Evolutionary conservation across 1,140 invertebrate genomes (phyloP), one percentile per base, ranked within the genome.

Genomic region (Pseudoatta argentina): DNA sequence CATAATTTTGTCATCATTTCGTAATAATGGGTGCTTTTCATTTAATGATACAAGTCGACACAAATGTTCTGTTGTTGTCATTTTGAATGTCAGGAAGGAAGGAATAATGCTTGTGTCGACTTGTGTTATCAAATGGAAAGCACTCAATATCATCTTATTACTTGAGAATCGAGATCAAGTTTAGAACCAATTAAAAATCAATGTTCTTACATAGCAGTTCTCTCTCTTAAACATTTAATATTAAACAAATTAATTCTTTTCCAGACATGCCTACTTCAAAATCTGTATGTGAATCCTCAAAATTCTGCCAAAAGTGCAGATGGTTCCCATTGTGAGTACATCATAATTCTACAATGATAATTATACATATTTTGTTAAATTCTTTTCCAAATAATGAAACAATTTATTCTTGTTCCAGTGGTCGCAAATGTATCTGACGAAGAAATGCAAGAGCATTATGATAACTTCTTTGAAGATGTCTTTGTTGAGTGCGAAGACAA

Each of bases 401-500:
- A 1, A 59, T 39, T 24, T 77, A 48, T 18, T 61, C 39, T 73
- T 71, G 57, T 94, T 96, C 91, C 69, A 97, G 97, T 98, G 95
- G 97, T 98, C 63, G 97, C 97, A 24, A 98, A 98, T 95, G 98
- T 99, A 14, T 98, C 97, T 34, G 99, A 99, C 94, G 98, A 99
- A 94, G 98, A 99, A 95, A 98, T 99, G 97, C 99, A 99, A 94
- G 98, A 99, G 95, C 98, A 99, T 96, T 99, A 99, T 95, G 99
- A 99, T 94, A 99, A 99, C 92, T 99, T 99, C 94, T 99, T 99
- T 95, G 99, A 99, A 96, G 99, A 99, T 96, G 98, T 99, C 3
- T 99, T 99, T 96, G 98, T 98, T 4, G 99, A 99, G 95, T 98
- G 99, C 93, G 99, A 99, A 95, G 98, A 99, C 92, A 99, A 99